These are phyloP conservation scores for Nematolebias whitei DNA, from an alignment of 2,113 vertebrate species.

Conservation along the genomic window DNA sequence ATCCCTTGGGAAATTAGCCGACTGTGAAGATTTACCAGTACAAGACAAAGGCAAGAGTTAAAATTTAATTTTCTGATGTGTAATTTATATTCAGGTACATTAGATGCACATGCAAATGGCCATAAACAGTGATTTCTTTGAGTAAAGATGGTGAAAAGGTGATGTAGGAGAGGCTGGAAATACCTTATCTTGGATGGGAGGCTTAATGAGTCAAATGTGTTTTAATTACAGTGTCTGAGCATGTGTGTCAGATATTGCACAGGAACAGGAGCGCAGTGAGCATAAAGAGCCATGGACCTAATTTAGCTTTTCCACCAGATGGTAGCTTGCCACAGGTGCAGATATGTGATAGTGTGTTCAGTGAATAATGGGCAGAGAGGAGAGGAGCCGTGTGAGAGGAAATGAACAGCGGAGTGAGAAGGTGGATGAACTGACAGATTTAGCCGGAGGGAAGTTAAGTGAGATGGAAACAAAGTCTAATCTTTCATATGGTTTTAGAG, in stretches of 20 bases:
- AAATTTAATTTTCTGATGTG: constrained; percentile 54
- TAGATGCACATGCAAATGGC: constrained; percentile 57
- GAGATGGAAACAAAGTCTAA: neutral
- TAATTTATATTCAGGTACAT: constrained; percentile 61
- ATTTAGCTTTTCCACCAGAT: constrained; percentile 63
- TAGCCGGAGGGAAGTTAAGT: constrained; percentile 12
- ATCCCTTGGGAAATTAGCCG: constrained; percentile 63
- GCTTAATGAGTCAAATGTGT: constrained; percentile 57
- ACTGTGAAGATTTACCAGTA: constrained; percentile 50
- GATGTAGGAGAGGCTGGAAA: constrained; percentile 6
- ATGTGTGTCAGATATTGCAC: constrained; percentile 51
- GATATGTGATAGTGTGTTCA: constrained; percentile 47
- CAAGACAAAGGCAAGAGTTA: constrained; percentile 62
- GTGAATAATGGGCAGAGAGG: constrained; percentile 50
- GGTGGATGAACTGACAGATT: constrained; percentile 23
- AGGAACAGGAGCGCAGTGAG: constrained; percentile 43
- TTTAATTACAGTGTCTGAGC: constrained; percentile 55
- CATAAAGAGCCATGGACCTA: constrained; percentile 54
- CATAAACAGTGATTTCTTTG: constrained; percentile 23
- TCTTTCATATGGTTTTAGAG: neutral
- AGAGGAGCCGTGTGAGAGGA: constrained; percentile 13
- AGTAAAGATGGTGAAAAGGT: constrained; percentile 3
- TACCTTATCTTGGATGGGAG: constrained; percentile 15
- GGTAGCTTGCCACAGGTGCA: constrained; percentile 67
- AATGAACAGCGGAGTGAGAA: constrained; percentile 33